Percentiles rank a stretch among this genome's conserved stretches.
These are phyloP conservation scores for Delphinapterus leucas DNA, from an alignment of 2,113 vertebrate species.

Conservation along the genomic window DNA sequence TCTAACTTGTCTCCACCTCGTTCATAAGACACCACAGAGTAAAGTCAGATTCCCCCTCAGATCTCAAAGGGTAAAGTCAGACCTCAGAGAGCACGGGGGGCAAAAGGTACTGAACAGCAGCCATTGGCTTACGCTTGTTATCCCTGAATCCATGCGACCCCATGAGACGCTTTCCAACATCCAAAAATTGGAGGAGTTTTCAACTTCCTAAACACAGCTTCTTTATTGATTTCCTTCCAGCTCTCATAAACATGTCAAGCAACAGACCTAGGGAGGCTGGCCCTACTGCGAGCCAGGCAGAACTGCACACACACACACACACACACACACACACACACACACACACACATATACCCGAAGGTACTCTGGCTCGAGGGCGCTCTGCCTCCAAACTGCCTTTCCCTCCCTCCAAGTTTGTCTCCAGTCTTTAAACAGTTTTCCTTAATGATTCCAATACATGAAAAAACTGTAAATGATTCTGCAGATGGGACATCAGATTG, in stretches of 20 bases:
- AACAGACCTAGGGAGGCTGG: neutral
- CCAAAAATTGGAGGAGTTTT: neutral
- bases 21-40: neutral
- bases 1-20: neutral
- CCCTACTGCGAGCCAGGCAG: neutral
- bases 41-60: neutral
- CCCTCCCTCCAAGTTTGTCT: neutral
- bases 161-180: neutral
- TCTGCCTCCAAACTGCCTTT: neutral
- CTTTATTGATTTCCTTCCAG: neutral
- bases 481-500: neutral
- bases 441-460: neutral
- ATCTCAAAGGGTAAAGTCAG: neutral
- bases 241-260: neutral
- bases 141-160: neutral
- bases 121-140: accelerated
- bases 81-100: neutral
- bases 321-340: neutral
- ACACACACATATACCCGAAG: too few species aligned
- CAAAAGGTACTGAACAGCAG: neutral
- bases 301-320: neutral
- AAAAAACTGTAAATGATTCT: neutral
- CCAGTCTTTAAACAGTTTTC: neutral
- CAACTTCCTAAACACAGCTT: neutral
- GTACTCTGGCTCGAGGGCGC: accelerated